Evolutionary conservation across 2,888 invertebrate genomes (phyloP).

Genomic region (Trichopria drosophilae): DNA sequence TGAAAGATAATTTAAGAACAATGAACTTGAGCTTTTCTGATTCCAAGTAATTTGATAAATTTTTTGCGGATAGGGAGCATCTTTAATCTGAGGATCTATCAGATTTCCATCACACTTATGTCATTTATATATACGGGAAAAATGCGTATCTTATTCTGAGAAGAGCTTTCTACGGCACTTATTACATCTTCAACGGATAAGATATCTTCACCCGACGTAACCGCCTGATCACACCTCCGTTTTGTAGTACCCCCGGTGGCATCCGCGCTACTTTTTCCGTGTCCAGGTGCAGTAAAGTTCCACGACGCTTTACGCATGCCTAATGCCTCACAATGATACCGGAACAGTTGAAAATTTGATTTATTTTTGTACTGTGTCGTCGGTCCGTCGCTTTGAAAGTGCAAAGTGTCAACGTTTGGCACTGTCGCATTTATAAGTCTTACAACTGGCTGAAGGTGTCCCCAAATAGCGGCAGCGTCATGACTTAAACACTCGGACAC

Average conservation of each 20-base stretch:
- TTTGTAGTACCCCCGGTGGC: neutral
- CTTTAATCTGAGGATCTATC: no score
- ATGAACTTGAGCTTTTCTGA: no score
- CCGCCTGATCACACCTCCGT: neutral
- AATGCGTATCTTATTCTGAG: no score
- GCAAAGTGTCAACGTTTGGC: neutral
- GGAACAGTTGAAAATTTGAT: neutral
- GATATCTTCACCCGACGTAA: neutral
- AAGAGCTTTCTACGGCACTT: neutral
- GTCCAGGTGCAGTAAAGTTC: neutral
- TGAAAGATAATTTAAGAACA: no score
- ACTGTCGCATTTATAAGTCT: no score
- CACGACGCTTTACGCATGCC: neutral
- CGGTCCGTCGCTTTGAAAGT: no score
- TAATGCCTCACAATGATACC: neutral
- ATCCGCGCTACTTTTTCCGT: constrained; percentile 4
- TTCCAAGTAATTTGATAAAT: no score
- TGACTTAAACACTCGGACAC: neutral
- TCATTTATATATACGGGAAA: no score
- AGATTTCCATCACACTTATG: no score
- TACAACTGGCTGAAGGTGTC: no score
- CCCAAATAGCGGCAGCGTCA: neutral
- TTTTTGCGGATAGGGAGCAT: no score
- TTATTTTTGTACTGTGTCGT: no score
- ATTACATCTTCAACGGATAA: constrained; percentile 2